Evolutionary conservation across 2,888 invertebrate species (phyloP).

Genomic region (Drosophila anceps): DNA sequence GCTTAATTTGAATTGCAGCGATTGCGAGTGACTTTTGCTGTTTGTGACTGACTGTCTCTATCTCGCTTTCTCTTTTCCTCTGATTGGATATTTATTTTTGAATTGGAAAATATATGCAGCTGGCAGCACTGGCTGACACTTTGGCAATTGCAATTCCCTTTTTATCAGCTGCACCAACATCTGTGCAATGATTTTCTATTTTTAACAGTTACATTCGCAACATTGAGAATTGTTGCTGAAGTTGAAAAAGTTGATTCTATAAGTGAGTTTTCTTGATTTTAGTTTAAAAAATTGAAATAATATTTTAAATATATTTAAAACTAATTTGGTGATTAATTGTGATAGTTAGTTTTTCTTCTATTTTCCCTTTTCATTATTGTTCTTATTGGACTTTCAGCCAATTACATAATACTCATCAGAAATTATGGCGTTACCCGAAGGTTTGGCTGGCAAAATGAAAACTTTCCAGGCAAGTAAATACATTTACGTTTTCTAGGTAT

Average conservation of each 20-base stretch:
- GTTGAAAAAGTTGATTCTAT: slow-evolving; percentile 22
- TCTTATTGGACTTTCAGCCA: slow-evolving; percentile 36
- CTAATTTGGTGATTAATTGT: not conserved
- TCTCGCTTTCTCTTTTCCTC: not conserved
- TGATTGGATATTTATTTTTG: slow-evolving; percentile 3
- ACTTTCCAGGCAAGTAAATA: slow-evolving; percentile 81
- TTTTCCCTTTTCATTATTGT: not conserved
- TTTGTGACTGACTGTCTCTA: not conserved
- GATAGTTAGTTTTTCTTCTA: not conserved
- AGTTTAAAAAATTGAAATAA: not conserved
- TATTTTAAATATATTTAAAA: not conserved
- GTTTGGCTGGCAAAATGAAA: slow-evolving; percentile 80
- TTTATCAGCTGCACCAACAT: slow-evolving; percentile 33
- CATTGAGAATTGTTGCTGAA: slow-evolving; percentile 37
- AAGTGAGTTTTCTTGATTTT: slow-evolving; percentile 33
- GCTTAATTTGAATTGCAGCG: slow-evolving; percentile 51
- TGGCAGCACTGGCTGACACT: slow-evolving; percentile 38
- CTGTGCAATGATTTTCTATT: slow-evolving; percentile 61
- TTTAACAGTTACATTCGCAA: slow-evolving; percentile 55
- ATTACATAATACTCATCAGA: slow-evolving; percentile 70
- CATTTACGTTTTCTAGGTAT: no score
- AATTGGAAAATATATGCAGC: slow-evolving; percentile 1
- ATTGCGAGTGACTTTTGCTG: not conserved
- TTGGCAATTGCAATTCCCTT: slow-evolving; percentile 32
- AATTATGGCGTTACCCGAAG: slow-evolving; percentile 84